phyloP scores from a whole-genome alignment of 2,888 invertebrate genomes.

The Parnassius orleans region DNA sequence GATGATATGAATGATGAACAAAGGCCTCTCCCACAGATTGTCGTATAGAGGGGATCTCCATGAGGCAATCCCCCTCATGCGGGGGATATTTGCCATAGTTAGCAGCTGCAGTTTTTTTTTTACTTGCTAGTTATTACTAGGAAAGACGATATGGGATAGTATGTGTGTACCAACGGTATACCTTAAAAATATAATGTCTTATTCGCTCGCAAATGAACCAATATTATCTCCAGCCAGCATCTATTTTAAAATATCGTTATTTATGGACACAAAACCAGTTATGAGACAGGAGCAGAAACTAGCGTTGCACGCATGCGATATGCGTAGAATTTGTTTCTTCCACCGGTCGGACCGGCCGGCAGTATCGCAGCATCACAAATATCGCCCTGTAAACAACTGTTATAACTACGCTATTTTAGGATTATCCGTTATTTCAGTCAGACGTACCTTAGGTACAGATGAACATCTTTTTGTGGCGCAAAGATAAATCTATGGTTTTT shows the following conservation, averaged over 20 bases:
- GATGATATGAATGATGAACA: too few species aligned
- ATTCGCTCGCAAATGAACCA: background rate
- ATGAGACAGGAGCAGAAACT: slow-evolving; percentile 3
- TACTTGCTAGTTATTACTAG: too few species aligned
- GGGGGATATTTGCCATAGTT: too few species aligned
- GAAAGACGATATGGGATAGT: too few species aligned
- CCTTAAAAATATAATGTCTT: background rate
- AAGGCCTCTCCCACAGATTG: too few species aligned
- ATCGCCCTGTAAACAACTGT: slow-evolving; percentile 4
- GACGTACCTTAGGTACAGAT: slow-evolving; percentile 4
- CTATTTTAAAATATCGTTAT: slow-evolving; percentile 6
- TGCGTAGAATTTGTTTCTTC: slow-evolving; percentile 9
- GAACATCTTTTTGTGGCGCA: background rate
- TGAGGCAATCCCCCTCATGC: too few species aligned
- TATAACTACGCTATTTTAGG: slow-evolving; percentile 9
- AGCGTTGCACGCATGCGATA: background rate
- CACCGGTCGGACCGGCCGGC: slow-evolving; percentile 4
- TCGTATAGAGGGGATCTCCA: too few species aligned
- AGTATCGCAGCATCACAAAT: slow-evolving; percentile 7
- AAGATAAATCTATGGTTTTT: background rate
- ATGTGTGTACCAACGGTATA: too few species aligned
- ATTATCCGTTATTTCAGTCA: slow-evolving; percentile 12
- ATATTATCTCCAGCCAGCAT: slow-evolving; percentile 4
- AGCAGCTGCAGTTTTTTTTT: too few species aligned
- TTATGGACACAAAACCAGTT: slow-evolving; percentile 13